Evolutionary conservation across 1,140 invertebrate genomes (phyloP).

Genomic region (Elymnias hypermnestra): DNA sequence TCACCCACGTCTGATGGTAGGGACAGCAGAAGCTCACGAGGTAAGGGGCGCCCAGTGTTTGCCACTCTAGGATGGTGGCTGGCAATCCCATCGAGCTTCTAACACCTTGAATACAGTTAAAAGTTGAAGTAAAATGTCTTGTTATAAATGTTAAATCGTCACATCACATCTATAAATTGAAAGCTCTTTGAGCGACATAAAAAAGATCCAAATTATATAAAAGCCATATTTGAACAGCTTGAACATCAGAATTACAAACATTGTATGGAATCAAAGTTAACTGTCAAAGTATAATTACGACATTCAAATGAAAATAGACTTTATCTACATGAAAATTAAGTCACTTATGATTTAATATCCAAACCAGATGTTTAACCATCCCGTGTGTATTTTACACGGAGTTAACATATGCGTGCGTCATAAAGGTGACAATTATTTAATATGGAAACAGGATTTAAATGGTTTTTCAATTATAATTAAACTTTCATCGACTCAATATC

Average conservation of each 20-base stretch:
- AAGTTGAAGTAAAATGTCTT: too few species aligned
- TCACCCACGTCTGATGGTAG: too few species aligned
- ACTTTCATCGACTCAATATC: neutral
- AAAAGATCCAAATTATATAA: neutral
- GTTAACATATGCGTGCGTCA: neutral
- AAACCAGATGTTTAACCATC: neutral
- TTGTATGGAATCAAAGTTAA: conserved; percentile 18
- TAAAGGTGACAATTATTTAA: neutral
- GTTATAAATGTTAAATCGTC: too few species aligned
- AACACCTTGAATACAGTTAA: too few species aligned
- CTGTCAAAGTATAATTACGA: neutral
- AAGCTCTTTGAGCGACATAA: too few species aligned
- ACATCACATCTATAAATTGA: too few species aligned
- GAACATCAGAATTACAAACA: conserved; percentile 24
- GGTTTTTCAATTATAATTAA: neutral
- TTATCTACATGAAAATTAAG: neutral
- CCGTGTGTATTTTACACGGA: neutral
- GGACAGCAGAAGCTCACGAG: too few species aligned
- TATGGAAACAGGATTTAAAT: neutral
- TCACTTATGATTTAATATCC: neutral
- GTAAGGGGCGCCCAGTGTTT: too few species aligned
- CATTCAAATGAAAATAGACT: conserved; percentile 3
- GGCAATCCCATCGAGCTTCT: too few species aligned
- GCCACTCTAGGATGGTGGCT: too few species aligned
- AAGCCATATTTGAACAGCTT: conserved; percentile 30